These are phyloP conservation scores for Mythimna albipuncta DNA, from an alignment of 2,888 invertebrate genomes.

Conservation along the genomic window DNA sequence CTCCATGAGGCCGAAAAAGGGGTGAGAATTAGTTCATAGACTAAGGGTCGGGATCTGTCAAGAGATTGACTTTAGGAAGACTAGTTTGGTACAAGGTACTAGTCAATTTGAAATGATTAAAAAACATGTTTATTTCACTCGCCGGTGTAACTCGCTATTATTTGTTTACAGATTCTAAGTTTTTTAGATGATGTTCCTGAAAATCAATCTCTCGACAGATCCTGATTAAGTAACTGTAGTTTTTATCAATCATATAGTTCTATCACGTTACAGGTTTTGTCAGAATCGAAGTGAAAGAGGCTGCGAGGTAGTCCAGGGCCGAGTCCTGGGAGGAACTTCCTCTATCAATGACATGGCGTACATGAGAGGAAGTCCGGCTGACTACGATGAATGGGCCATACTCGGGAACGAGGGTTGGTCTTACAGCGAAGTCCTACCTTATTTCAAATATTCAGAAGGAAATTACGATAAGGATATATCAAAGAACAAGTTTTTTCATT, in stretches of 20 bases:
- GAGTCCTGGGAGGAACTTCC: conserved; percentile 85
- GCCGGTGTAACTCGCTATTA: not conserved
- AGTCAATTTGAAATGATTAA: not conserved
- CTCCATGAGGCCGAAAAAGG: conserved; percentile 84
- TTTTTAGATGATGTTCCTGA: conserved; percentile 3
- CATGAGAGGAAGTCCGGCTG: conserved; percentile 86
- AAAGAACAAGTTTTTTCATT: conserved; percentile 85
- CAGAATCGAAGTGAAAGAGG: conserved; percentile 79
- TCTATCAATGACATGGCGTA: conserved; percentile 87
- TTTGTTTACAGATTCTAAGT: conserved; percentile 1
- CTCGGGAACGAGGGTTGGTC: conserved; percentile 86
- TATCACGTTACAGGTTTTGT: conserved; percentile 82
- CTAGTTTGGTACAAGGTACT: not conserved
- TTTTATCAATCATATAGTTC: conserved; percentile 71
- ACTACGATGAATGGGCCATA: conserved; percentile 87
- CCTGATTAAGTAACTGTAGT: conserved; percentile 61
- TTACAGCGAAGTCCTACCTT: conserved; percentile 82
- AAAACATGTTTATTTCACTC: not conserved
- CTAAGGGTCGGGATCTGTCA: conserved; percentile 57
- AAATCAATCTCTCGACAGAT: conserved; percentile 57
- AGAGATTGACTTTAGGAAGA: conserved; percentile 46
- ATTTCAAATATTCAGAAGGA: conserved; percentile 88
- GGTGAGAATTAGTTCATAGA: conserved; percentile 72
- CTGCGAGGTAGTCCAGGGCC: conserved; percentile 85
- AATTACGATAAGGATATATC: conserved; percentile 87